Conservation (phyloP, 2,113 vertebrate genomes). For the Odontophorus gujanensis region DNA sequence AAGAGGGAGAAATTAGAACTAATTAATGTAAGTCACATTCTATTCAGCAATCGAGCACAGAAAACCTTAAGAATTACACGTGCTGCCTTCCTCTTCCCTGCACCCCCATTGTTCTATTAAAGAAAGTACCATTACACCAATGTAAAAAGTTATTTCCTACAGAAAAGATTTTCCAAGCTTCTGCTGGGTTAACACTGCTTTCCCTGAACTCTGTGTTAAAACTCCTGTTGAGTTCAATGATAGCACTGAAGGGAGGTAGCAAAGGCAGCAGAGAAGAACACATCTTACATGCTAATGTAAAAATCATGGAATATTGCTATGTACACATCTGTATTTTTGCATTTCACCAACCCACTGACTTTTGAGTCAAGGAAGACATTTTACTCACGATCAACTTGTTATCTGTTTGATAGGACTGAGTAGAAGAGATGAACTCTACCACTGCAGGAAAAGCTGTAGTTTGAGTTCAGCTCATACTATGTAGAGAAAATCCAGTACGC, state of each 20-base stretch:
- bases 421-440: background rate
- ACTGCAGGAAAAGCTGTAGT: background rate
- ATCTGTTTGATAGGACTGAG: background rate
- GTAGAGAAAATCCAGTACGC: background rate
- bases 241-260: background rate
- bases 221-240: background rate
- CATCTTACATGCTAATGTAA: background rate
- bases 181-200: background rate
- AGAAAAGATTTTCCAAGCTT: background rate
- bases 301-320: accelerated
- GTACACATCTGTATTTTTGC: background rate
- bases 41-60: background rate
- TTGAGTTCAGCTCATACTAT: background rate
- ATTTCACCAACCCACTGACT: background rate
- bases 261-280: background rate
- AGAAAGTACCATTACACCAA: background rate
- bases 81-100: background rate
- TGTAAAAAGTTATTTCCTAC: background rate
- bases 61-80: background rate
- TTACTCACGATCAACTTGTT: accelerated
- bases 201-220: background rate
- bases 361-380: background rate
- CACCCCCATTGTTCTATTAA: background rate
- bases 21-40: background rate
- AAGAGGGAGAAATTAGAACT: background rate